Base-by-base conservation (phyloP, 2,113 vertebrate genomes). In the Eptesicus fuscus region DNA sequence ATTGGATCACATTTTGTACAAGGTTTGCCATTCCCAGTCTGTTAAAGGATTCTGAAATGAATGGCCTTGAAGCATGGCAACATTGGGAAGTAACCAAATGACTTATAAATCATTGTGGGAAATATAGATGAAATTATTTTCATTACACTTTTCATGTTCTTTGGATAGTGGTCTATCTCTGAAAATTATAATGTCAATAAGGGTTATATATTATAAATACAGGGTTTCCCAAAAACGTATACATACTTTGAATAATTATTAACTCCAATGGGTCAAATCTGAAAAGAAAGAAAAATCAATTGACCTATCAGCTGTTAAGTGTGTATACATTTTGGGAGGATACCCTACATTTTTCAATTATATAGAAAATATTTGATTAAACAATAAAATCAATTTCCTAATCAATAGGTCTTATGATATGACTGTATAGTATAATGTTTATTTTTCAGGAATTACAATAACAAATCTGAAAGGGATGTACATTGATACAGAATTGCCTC, bases 351-450 rank as follows among this genome's bases (percentile, higher is more conserved):
- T 59, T 59, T 59, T 9, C 56, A 59, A 59, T 53, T 71, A 85
- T 44, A 80, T 56, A 56, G 28, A 74, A 86, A 95, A 69, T 88
- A 90, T 74, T 78, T 95, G 23, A 16, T 42, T 77, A 84, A 93
- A 30, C 79, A 94, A 56, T 85, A 93, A 49, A 70, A n/a, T 83
- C 73, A 56, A 9, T 83, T 40, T 94, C 37, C 70, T 53, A 32
- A 65, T 51, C 56, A 87, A 67, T 56, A 20, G 22, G 17, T 73
- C 47, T 25, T 80, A 47, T 53, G 28, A 22, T 25, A 90, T 76
- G 22, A 67, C 20, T 6, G 18, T 53, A 59, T 90, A 17, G 32
- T 53, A 93, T 44, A 61, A 42, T 92, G 56, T 95, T 79, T 76
- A 35, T 69, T 65, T 76, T 87, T 91, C 44, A 83, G 49, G 20